A percentile compares a stretch with the other conserved stretches of the same genome.
phyloP scores from a whole-genome alignment of 2,797 vertebrate species.

The Masticophis lateralis region DNA sequence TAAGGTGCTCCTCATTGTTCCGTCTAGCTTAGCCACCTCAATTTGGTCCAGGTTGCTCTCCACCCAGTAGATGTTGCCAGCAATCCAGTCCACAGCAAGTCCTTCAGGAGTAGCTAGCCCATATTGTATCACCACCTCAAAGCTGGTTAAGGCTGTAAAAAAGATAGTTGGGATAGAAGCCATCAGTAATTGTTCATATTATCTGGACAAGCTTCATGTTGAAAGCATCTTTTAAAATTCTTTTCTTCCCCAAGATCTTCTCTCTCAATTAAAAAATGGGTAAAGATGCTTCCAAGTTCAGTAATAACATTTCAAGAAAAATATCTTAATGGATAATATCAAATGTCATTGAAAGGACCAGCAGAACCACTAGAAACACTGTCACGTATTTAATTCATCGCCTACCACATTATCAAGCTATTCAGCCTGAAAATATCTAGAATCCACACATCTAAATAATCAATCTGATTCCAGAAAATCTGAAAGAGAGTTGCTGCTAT shows the following conservation, averaged over 20 bases:
- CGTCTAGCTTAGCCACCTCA: constrained; percentile 94
- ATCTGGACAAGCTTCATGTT: neutral
- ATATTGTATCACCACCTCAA: constrained; percentile 96
- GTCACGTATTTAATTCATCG: neutral
- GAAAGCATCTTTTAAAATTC: neutral
- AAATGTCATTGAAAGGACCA: neutral
- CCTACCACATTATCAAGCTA: neutral
- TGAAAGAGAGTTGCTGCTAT: neutral
- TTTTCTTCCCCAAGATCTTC: neutral
- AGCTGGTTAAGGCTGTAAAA: constrained; percentile 87
- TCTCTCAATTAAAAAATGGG: neutral
- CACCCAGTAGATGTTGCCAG: constrained; percentile 99
- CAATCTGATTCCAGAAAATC: neutral
- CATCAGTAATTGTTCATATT: neutral
- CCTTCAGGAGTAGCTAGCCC: constrained; percentile 95
- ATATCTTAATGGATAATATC: neutral
- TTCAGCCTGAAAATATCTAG: neutral
- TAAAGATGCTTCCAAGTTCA: neutral
- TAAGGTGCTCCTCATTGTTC: constrained; percentile 92
- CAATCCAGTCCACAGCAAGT: constrained; percentile 97
- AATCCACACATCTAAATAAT: neutral
- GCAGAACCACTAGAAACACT: neutral
- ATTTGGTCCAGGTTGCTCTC: constrained; percentile 99
- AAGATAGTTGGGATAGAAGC: neutral
- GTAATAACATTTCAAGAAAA: neutral